Conservation (phyloP, 2,113 vertebrate species). For the Sander vitreus region DNA sequence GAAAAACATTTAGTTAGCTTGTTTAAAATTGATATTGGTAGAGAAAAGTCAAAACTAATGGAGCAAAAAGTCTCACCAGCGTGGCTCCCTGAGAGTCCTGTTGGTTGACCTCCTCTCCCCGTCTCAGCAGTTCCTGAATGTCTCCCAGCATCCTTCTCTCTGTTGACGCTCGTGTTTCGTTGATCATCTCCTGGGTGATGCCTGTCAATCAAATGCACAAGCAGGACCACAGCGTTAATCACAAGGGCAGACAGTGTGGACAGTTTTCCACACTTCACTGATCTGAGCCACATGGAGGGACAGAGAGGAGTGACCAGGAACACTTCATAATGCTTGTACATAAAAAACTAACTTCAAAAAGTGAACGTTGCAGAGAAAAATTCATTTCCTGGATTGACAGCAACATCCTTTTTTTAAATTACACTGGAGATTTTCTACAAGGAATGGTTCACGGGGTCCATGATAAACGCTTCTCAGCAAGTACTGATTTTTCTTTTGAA, state of each 20-base stretch:
- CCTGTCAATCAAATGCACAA: slow-evolving; percentile 82
- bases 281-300: background rate
- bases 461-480: background rate
- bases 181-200: slow-evolving; percentile 98
- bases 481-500: background rate
- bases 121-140: slow-evolving; percentile 90
- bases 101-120: slow-evolving; percentile 91
- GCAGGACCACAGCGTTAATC: background rate
- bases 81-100: slow-evolving; percentile 94
- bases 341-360: background rate
- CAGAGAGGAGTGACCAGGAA: background rate
- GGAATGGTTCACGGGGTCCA: background rate
- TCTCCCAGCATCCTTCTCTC: slow-evolving; percentile 94
- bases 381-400: background rate
- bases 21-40: background rate
- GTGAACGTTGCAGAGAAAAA: background rate
- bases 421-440: background rate
- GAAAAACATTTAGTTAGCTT: background rate
- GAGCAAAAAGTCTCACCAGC: slow-evolving; percentile 85
- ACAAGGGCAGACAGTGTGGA: background rate
- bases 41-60: background rate
- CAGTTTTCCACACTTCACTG: background rate
- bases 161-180: slow-evolving; percentile 92
- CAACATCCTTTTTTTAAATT: background rate
- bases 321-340: background rate